Percentiles rank a stretch among this genome's conserved stretches.
Conservation (phyloP, 2,797 vertebrate genomes). For the Dromococcyx pavoninus region DNA sequence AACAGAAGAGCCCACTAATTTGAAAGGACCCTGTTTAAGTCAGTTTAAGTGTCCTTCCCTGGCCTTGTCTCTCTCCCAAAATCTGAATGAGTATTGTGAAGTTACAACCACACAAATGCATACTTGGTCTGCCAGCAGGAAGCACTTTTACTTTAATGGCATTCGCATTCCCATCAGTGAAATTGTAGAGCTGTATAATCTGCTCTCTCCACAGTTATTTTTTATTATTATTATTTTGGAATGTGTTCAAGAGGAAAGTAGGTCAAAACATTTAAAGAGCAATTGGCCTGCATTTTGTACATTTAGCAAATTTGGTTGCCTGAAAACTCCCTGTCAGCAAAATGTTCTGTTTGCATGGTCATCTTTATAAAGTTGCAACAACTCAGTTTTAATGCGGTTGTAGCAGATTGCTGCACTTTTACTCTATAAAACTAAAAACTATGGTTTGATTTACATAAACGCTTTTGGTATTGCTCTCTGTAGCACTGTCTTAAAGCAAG, state of each 20-base stretch:
- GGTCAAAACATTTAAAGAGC: conserved; percentile 59
- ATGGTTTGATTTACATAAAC: not conserved
- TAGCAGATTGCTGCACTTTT: not conserved
- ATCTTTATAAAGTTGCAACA: not conserved
- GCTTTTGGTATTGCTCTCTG: not conserved
- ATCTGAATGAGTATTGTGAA: conserved; percentile 54
- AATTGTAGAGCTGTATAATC: conserved; percentile 65
- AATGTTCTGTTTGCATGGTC: conserved; percentile 19
- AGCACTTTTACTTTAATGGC: conserved; percentile 54
- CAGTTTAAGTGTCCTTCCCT: conserved; percentile 54
- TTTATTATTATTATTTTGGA: conserved; percentile 65
- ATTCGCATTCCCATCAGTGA: conserved; percentile 63
- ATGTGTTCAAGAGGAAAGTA: conserved; percentile 65
- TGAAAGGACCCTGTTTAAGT: conserved; percentile 43
- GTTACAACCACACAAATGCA: conserved; percentile 64
- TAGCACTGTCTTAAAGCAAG: not conserved
- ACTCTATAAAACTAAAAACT: not conserved
- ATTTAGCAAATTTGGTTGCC: conserved; percentile 60
- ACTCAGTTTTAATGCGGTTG: not conserved
- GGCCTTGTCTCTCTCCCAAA: conserved; percentile 61
- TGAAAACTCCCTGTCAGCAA: conserved; percentile 56
- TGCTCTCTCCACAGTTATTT: conserved; percentile 64
- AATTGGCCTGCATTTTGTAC: conserved; percentile 52
- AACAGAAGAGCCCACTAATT: conserved; percentile 9
- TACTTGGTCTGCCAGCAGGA: conserved; percentile 61